A percentile compares a stretch with the other conserved stretches of the same genome.
Conservation (phyloP, 1,140 invertebrate genomes). For the Zaprionus nigranus region DNA sequence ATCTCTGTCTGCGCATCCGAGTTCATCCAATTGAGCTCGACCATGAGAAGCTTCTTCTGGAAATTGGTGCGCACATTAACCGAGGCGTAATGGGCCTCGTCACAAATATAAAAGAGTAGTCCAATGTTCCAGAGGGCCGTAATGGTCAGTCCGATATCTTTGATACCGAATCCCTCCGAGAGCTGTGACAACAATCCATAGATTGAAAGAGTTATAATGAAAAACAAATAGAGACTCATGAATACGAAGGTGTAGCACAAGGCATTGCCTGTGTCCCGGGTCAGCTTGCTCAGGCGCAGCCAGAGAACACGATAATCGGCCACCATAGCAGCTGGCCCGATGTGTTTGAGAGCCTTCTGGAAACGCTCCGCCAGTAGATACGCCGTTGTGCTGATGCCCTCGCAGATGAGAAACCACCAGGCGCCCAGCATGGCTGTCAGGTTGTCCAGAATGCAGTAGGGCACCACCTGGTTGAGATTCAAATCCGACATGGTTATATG, state of each 20-base stretch:
- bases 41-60: conserved; percentile 89
- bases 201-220: conserved; percentile 88
- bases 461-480: conserved; percentile 87
- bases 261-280: conserved; percentile 87
- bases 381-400: conserved; percentile 87
- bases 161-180: conserved; percentile 88
- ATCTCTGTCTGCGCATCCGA: conserved; percentile 88
- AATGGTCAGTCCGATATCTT: conserved; percentile 88
- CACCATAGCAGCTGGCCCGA: conserved; percentile 87
- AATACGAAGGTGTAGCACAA: conserved; percentile 88
- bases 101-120: conserved; percentile 88
- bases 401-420: conserved; percentile 88
- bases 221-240: conserved; percentile 88
- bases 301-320: conserved; percentile 88
- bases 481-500: conserved; percentile 88
- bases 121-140: conserved; percentile 87
- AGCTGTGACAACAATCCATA: conserved; percentile 89
- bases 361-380: conserved; percentile 88
- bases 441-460: conserved; percentile 88
- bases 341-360: conserved; percentile 87
- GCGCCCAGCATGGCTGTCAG: conserved; percentile 87
- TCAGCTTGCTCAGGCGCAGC: conserved; percentile 87
- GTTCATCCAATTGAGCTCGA: conserved; percentile 89
- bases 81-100: conserved; percentile 88
- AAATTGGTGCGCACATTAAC: conserved; percentile 88